phyloP scores from a whole-genome alignment of 2,113 vertebrate genomes.

The Sebastes schlegelii region DNA sequence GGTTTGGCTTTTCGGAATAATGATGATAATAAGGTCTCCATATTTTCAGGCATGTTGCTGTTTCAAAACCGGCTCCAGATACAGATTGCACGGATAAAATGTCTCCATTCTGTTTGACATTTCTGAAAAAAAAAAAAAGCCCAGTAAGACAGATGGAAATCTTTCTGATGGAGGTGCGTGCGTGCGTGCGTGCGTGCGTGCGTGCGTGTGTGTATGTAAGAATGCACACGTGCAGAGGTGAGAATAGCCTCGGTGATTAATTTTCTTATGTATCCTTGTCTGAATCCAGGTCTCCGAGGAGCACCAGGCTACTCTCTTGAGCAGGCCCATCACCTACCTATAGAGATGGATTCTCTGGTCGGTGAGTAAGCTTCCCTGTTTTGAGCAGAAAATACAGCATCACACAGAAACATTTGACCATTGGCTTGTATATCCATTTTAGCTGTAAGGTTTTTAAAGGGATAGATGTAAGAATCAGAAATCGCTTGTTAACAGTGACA shows the following conservation, averaged over 20 bases:
- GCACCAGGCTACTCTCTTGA: slow-evolving; percentile 98
- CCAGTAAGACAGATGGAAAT: slow-evolving; percentile 50
- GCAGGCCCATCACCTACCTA: slow-evolving; percentile 97
- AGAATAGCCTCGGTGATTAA: slow-evolving; percentile 32
- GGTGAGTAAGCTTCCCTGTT: slow-evolving; percentile 83
- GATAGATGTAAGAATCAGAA: too few relatives aligned
- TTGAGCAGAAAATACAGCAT: not conserved
- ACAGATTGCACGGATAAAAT: slow-evolving; percentile 54
- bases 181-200: slow-evolving; percentile 38
- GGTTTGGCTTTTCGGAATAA: slow-evolving; percentile 62
- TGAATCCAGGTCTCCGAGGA: slow-evolving; percentile 90
- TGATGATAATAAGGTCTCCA: slow-evolving; percentile 70
- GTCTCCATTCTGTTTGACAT: slow-evolving; percentile 69
- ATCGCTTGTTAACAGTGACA: too few relatives aligned
- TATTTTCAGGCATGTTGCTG: slow-evolving; percentile 61
- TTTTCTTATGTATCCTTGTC: slow-evolving; percentile 47
- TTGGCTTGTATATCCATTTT: not conserved
- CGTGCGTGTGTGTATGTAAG: slow-evolving; percentile 8
- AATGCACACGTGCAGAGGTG: slow-evolving; percentile 28
- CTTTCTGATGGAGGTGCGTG: slow-evolving; percentile 7
- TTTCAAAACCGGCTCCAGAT: slow-evolving; percentile 65
- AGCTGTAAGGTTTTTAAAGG: not conserved
- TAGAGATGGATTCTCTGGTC: slow-evolving; percentile 98
- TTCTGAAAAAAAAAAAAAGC: slow-evolving; percentile 20
- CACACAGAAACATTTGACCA: not conserved